Evolutionary conservation across 2,888 invertebrate genomes (phyloP).

Genomic region (Osmoderma eremita): DNA sequence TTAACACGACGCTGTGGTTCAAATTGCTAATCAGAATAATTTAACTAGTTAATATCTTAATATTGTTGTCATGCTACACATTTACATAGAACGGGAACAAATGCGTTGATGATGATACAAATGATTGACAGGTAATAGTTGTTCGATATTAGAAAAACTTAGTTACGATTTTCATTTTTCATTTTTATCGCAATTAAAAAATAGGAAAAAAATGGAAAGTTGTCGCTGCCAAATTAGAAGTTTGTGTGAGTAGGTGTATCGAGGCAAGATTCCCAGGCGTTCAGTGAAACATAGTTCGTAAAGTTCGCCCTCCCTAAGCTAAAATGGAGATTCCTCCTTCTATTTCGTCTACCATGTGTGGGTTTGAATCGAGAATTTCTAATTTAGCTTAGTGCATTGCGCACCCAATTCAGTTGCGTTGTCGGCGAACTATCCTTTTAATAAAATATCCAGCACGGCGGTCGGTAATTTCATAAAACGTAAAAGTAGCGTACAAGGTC

Average conservation of each 20-base stretch:
- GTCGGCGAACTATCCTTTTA: slow-evolving; percentile 9
- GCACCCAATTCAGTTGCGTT: background rate
- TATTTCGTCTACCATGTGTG: background rate
- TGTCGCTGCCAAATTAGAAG: too few species aligned
- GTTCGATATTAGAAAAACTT: too few species aligned
- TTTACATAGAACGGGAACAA: background rate
- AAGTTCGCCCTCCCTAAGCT: too few species aligned
- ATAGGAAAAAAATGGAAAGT: too few species aligned
- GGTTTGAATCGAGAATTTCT: background rate
- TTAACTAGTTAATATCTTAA: slow-evolving; percentile 5
- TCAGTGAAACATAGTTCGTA: too few species aligned
- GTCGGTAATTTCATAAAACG: slow-evolving; percentile 27
- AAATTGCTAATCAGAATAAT: slow-evolving; percentile 15
- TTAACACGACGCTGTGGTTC: slow-evolving; percentile 11
- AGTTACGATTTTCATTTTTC: too few species aligned
- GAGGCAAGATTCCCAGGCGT: too few species aligned
- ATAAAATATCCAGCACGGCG: slow-evolving; percentile 15
- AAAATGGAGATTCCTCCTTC: background rate
- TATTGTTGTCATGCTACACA: background rate
- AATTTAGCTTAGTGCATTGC: slow-evolving; percentile 1
- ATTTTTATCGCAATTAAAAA: too few species aligned
- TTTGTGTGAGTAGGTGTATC: too few species aligned
- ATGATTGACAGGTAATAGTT: too few species aligned
- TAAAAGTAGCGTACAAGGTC: slow-evolving; percentile 41
- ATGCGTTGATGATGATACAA: too few species aligned